Base-by-base conservation (phyloP, 2,113 vertebrate species). In the Myotis lucifugus region DNA sequence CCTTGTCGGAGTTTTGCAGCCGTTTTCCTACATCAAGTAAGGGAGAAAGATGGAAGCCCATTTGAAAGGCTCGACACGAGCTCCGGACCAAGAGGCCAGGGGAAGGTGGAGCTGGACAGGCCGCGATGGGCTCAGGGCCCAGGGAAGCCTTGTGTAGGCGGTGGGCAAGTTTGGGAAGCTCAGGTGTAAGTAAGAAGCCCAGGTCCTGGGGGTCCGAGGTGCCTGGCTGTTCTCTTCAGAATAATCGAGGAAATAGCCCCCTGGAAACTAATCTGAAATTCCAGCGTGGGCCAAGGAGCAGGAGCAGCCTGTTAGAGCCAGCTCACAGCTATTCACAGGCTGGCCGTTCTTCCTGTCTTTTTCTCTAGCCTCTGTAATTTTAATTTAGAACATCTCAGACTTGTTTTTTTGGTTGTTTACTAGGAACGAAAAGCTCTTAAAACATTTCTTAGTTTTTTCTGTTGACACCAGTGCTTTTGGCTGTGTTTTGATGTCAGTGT, bases 31-130 rank as follows among this genome's bases (percentile, higher is more conserved):
- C 54, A 17, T 27, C 52, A 3, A 4, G 52, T 0, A 1, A 32
- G 13, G 50, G 52, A 27, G 34, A 17, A 18, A 18, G 52, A 5
- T 10, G 78, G 1, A 4, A 81, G 34, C 34, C 4, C 0, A 3
- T 18, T 34, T 18, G 78, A 3, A 29, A 11, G 34, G 6, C 17
- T 11, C 40, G 2, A 1, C 25, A 0, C 1, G 27, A 25, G 34
- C 54, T 2, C 4, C 2, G 17, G 78, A 27, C 14, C 15, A 1
- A 59, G 54, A 6, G 23, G 78, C 3, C 34, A 9, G 52, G 77
- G 8, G 52, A 59, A 9, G 34, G 54, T 6, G 54, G 6, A 17
- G 8, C 56, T 9, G 78, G 77, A 3, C 56, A 10, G 19, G 76
- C 76, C 6, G 19, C 32, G 76, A 3, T 8, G 3, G 61, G 61